phyloP scores from a whole-genome alignment of 2,113 vertebrate species.

The Rhinoderma darwinii region DNA sequence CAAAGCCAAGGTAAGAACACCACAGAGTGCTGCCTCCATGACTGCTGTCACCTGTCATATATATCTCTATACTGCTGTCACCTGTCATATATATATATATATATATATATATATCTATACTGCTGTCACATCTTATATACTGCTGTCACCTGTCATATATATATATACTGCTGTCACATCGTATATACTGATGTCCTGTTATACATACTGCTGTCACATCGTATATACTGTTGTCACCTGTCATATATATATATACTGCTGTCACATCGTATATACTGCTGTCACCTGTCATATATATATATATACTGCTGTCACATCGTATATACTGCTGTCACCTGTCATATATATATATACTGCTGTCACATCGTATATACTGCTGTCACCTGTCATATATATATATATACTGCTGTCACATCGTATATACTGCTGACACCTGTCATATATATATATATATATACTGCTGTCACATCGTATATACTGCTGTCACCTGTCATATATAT shows the following conservation, averaged over 20 bases:
- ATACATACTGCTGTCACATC: neutral
- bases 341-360: neutral
- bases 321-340: neutral
- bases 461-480: neutral
- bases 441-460: no score
- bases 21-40: neutral
- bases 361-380: no score
- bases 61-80: neutral
- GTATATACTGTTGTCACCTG: neutral
- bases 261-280: no score
- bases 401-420: neutral
- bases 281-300: no score
- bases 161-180: neutral
- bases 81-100: neutral
- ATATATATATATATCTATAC: neutral
- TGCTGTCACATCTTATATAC: neutral
- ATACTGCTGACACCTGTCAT: neutral
- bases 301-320: neutral
- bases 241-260: neutral
- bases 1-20: conserved; percentile 86
- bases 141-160: neutral
- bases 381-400: neutral
- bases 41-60: neutral
- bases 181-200: neutral
- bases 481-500: neutral